Base-by-base conservation (phyloP, 2,797 vertebrate genomes). In the Myoxocephalus aenaeus region DNA sequence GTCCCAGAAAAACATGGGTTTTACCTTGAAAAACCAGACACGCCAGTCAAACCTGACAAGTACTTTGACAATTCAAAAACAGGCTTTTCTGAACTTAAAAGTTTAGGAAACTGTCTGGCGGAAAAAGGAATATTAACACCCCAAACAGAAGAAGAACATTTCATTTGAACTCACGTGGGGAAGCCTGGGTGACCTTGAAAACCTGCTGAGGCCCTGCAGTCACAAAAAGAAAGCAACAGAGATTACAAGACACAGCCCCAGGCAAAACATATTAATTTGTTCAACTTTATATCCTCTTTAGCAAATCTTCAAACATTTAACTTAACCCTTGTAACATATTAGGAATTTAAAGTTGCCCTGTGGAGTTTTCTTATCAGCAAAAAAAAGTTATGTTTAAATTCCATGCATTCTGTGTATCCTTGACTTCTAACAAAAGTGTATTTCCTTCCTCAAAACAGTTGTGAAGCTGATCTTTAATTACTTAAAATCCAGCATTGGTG, bases 141-240 rank as follows among this genome's bases (percentile, higher is more conserved):
- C 57, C 18, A 29, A 5, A 75, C 12, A 42, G 54, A n/a, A 29
- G 58, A 51, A 22, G 8, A 67, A 51, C 10, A 38, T 8, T 67
- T 27, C 56, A 79, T 79, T 57, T 65, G 11, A 51, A 95, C 94
- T 94, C 91, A 96, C 96, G 87, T 96, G 97, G 4, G 94, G 85
- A 85, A 96, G 94, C 67, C 95, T 94, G 25, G 97, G 97, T 56
- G 98, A 97, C 76, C 96, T 94, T 70, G 94, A 90, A 80, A 96
- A 96, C 87, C 96, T 94, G 83, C 92, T 89, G 77, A 95, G 92
- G 71, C 96, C 97, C 97, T 99, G 91, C 4, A 63, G 86, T 87
- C 66, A 89, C 85, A 93, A 74, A 65, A 83, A 78, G 15, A 83
- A 66, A 81, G 50, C n/a, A 53, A 48, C 25, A 78, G 0, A 57